These are phyloP conservation scores for Arion vulgaris DNA, from an alignment of 1,140 invertebrate genomes.

Conservation along the genomic window DNA sequence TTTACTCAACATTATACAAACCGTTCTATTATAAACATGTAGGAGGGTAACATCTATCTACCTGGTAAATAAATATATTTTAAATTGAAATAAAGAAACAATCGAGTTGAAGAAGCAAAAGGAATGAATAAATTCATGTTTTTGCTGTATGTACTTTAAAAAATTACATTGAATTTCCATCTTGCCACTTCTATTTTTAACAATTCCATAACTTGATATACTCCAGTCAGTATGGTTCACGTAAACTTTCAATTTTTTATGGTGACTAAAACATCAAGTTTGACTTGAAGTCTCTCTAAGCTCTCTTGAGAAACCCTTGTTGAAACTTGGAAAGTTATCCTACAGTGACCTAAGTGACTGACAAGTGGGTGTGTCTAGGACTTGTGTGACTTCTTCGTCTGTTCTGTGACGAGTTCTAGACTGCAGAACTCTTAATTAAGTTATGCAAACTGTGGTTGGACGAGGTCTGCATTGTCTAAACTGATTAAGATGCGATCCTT, in stretches of 20 bases:
- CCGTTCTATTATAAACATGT: too few relatives aligned
- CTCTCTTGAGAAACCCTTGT: neutral
- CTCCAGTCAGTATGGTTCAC: neutral
- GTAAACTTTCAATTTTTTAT: neutral
- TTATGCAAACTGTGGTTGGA: slow-evolving; percentile 10
- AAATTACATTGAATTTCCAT: slow-evolving; percentile 1
- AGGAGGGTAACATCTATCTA: too few relatives aligned
- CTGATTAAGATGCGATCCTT: neutral
- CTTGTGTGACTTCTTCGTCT: slow-evolving; percentile 1
- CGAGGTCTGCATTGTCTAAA: neutral
- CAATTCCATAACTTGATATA: neutral
- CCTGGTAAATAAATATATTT: too few relatives aligned
- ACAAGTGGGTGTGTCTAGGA: slow-evolving; percentile 7
- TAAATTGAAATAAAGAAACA: too few relatives aligned
- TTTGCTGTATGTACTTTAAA: neutral
- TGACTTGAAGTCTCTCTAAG: neutral
- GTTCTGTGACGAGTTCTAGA: slow-evolving; percentile 1
- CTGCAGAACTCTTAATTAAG: neutral
- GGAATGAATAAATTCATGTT: neutral
- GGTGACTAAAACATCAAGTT: neutral
- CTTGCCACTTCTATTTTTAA: neutral
- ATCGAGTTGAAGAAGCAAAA: neutral
- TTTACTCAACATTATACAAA: too few relatives aligned
- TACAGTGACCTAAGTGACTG: slow-evolving; percentile 2
- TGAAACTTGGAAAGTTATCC: neutral